A percentile compares a stretch with the other conserved stretches of the same genome.
phyloP scores from a whole-genome alignment of 2,888 invertebrate species.

The Pilophorus perplexus region DNA sequence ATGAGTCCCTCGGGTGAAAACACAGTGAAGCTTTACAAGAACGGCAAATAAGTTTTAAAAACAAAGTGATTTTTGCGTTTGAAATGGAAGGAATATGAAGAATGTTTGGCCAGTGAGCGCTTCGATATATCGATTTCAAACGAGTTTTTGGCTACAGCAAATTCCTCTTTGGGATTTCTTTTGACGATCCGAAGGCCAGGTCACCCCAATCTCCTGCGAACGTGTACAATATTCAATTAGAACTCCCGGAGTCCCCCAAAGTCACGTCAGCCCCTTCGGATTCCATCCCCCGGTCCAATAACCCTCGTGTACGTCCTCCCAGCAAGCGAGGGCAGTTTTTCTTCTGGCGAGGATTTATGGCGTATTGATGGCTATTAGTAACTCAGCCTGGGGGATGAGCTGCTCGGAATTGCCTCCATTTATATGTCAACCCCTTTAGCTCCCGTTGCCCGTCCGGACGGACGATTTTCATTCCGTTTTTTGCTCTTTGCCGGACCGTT shows the following conservation, averaged over 20 bases:
- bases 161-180: too few relatives aligned
- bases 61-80: too few relatives aligned
- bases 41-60: too few relatives aligned
- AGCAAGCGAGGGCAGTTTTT: slow-evolving; percentile 6
- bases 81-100: too few relatives aligned
- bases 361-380: slow-evolving; percentile 22
- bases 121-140: too few relatives aligned
- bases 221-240: slow-evolving; percentile 12
- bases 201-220: background rate
- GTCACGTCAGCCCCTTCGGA: background rate
- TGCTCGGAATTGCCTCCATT: slow-evolving; percentile 15
- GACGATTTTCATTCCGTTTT: slow-evolving; percentile 9
- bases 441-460: background rate
- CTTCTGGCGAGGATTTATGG: slow-evolving; percentile 11
- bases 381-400: slow-evolving; percentile 13
- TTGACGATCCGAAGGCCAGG: too few relatives aligned
- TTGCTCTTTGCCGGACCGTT: background rate
- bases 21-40: too few relatives aligned
- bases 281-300: slow-evolving; percentile 3
- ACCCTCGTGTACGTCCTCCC: slow-evolving; percentile 1
- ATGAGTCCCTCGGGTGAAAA: too few relatives aligned
- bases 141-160: too few relatives aligned
- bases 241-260: background rate
- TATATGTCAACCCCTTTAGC: slow-evolving; percentile 6
- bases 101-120: too few relatives aligned